phyloP scores from a whole-genome alignment of 2,113 vertebrate genomes.

The Mus musculus region GRCm39 chr14:19199501-19200000 shows the following conservation, averaged over 20 bases:
- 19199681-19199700: not conserved
- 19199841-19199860: conserved; percentile 70
- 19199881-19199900: not conserved
- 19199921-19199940: not conserved
- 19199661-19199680: not conserved
- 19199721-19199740: not conserved
- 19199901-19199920: not conserved
- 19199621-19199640: conserved; percentile 1
- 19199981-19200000: conserved; percentile 55
- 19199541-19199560: not conserved
- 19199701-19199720: not conserved
- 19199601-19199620: not conserved
- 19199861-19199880: conserved; percentile 2
- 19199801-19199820: conserved; percentile 71
- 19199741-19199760: not conserved
- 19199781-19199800: conserved; percentile 78
- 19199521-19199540: not conserved
- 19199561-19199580: not conserved
- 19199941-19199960: conserved; percentile 65
- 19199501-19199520: not conserved
- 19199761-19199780: conserved; percentile 58
- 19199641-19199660: not conserved
- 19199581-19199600: not conserved
- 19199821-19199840: conserved; percentile 77
- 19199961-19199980: conserved; percentile 20